Conservation (phyloP, 2,797 vertebrate genomes). For the Austrolebias charrua region DNA sequence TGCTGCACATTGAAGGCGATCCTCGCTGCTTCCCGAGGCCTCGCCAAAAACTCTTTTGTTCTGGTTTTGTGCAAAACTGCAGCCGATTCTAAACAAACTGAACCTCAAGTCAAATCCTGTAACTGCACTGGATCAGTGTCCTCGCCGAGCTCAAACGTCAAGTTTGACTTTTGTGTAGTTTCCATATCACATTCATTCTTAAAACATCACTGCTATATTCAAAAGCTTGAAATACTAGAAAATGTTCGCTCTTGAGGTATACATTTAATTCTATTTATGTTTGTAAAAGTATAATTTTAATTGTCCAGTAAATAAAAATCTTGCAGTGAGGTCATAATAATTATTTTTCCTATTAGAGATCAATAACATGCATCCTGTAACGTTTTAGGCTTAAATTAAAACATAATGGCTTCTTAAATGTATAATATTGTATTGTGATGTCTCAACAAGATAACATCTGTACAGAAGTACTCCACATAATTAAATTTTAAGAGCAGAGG, state of each 20-base stretch:
- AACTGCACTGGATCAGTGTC: neutral
- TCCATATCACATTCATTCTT: too few species aligned
- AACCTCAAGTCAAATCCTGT: neutral
- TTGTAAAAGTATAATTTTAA: too few species aligned
- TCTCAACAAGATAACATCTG: constrained; percentile 15
- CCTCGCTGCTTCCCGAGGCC: constrained; percentile 2
- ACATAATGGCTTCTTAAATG: too few species aligned
- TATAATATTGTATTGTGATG: neutral
- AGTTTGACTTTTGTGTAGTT: neutral
- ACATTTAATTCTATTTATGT: too few species aligned
- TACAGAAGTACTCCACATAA: constrained; percentile 55
- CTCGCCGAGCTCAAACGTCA: neutral
- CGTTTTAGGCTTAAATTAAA: too few species aligned
- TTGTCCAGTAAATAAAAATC: neutral
- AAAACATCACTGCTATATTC: too few species aligned
- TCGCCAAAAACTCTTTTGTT: constrained; percentile 8
- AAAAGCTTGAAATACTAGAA: too few species aligned
- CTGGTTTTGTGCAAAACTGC: constrained; percentile 15
- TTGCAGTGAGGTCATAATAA: neutral
- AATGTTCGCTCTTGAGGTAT: too few species aligned
- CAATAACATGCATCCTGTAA: too few species aligned
- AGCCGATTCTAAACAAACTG: neutral
- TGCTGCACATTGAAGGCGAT: constrained; percentile 8
- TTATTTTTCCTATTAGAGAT: neutral
- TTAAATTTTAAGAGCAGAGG: constrained; percentile 66